Conservation (phyloP, 2,888 invertebrate species). For the Chironomus tentans region DNA sequence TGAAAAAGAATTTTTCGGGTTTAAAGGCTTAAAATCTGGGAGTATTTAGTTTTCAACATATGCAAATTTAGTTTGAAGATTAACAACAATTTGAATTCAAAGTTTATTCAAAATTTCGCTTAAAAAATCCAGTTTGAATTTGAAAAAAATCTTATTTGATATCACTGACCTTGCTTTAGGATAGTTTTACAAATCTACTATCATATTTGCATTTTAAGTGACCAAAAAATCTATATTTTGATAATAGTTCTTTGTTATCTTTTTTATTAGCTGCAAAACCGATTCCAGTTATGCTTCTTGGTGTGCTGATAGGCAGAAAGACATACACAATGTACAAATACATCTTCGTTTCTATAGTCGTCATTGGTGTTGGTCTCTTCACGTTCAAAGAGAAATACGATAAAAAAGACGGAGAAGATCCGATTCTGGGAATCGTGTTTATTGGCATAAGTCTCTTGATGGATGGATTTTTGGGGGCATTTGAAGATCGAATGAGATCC, state of each 20-base stretch:
- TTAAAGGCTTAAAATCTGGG: too few species aligned
- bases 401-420: background rate
- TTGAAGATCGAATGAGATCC: constrained; percentile 34
- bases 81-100: background rate
- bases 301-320: constrained; percentile 1
- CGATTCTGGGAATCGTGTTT: background rate
- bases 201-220: too few species aligned
- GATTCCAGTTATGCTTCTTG: constrained; percentile 12
- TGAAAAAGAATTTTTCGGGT: too few species aligned
- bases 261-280: constrained; percentile 8
- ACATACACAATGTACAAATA: background rate
- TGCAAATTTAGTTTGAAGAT: too few species aligned
- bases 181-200: too few species aligned
- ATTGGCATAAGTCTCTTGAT: constrained; percentile 1
- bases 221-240: too few species aligned
- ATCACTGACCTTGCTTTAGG: too few species aligned
- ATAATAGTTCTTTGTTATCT: background rate
- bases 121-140: background rate
- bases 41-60: too few species aligned
- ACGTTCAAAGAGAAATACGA: background rate
- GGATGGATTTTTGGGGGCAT: constrained; percentile 18
- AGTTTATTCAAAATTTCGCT: too few species aligned
- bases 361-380: constrained; percentile 3
- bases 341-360: constrained; percentile 2
- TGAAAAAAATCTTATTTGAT: too few species aligned